These are phyloP conservation scores for Ondatra zibethicus DNA, from an alignment of 2,113 vertebrate genomes.

Conservation along the genomic window DNA sequence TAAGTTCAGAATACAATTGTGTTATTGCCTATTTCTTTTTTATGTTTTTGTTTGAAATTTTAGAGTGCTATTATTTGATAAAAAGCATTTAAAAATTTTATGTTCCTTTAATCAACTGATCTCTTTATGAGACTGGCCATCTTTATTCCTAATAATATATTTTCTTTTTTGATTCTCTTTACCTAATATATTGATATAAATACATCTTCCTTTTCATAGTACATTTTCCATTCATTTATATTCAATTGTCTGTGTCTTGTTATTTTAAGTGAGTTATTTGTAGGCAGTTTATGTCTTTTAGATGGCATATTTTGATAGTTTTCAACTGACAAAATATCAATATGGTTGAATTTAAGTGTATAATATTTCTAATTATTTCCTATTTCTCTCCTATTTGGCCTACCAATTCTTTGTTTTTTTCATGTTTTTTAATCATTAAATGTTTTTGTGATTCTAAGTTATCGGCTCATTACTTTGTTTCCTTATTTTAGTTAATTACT, in stretches of 20 bases:
- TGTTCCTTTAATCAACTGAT: constrained; percentile 2
- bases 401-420: not conserved
- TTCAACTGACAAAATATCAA: not conserved
- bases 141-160: not conserved
- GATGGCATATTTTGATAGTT: not conserved
- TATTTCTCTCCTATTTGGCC: not conserved
- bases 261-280: not conserved
- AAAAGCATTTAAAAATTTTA: not conserved
- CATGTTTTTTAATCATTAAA: not conserved
- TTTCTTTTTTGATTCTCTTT: not conserved
- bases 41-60: not conserved
- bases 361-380: not conserved
- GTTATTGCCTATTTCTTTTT: not conserved
- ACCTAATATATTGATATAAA: not conserved
- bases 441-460: not conserved
- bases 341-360: not conserved
- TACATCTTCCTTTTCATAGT: not conserved
- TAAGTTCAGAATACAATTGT: not conserved
- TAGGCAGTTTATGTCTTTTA: not conserved
- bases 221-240: not conserved
- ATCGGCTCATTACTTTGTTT: not conserved
- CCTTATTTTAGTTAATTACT: not conserved
- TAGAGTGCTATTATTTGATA: not conserved
- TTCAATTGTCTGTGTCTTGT: not conserved
- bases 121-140: not conserved